phyloP scores from a whole-genome alignment of 2,113 vertebrate species.

The Arothron firmamentum region DNA sequence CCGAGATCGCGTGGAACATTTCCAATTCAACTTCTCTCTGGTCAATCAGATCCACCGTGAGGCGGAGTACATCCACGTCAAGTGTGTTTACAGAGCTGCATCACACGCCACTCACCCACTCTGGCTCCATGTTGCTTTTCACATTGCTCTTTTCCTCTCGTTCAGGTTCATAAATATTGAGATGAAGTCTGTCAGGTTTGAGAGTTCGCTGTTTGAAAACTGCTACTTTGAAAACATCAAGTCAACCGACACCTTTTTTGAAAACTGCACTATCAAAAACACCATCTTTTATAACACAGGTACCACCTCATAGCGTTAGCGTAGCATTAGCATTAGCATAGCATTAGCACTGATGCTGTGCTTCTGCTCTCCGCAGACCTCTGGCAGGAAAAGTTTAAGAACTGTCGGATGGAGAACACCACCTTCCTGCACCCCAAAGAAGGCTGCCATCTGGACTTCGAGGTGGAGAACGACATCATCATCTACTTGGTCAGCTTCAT shows the following conservation, averaged over 20 bases:
- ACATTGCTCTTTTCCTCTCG: conserved; percentile 9
- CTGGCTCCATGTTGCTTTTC: neutral
- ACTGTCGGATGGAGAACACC: conserved; percentile 84
- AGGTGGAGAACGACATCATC: conserved; percentile 91
- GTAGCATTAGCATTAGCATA: no score
- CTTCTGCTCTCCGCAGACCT: conserved; percentile 76
- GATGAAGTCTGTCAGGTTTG: conserved; percentile 91
- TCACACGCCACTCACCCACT: no score
- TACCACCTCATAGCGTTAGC: conserved; percentile 43
- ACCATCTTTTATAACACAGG: conserved; percentile 93
- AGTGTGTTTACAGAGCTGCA: conserved; percentile 68
- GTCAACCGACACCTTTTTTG: conserved; percentile 90
- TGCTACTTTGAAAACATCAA: conserved; percentile 93
- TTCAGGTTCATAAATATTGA: conserved; percentile 89
- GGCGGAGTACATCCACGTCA: conserved; percentile 87
- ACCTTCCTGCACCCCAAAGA: conserved; percentile 83
- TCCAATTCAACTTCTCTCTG: conserved; percentile 95
- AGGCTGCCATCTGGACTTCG: conserved; percentile 91
- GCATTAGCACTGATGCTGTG: neutral
- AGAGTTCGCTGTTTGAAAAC: conserved; percentile 87
- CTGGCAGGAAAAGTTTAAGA: conserved; percentile 87
- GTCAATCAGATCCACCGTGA: conserved; percentile 93
- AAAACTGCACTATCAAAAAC: conserved; percentile 90
- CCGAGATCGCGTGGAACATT: conserved; percentile 81
- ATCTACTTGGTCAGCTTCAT: conserved; percentile 98